Base-by-base conservation (phyloP, 2,888 invertebrate species). In the Creontiades dilutus region DNA sequence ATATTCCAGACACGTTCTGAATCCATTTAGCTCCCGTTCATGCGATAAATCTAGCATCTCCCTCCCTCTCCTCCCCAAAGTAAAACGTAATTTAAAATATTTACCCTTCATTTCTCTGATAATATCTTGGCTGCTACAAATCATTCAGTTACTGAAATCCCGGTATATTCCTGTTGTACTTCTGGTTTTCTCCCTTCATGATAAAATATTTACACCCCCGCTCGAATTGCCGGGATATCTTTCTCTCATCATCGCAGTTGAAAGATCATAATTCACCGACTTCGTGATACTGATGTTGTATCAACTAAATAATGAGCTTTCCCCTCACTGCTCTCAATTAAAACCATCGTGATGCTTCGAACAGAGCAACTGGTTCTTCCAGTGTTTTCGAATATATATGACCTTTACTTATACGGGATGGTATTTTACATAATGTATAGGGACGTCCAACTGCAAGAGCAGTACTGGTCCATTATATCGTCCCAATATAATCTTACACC, bases 1-100 rank as follows among this genome's bases (percentile, higher is more conserved):
- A 75, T 86, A 86, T 86, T 86, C 86, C 86, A 23, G 86, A 86
- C 86, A 86, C 86, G 86, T 86, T 55, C 76, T 46, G 76, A 86
- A 86, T 86, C 47, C 86, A 86, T 86, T 75, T 86, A 86, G 86
- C 86, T 48, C 76, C 48, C 86, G 86, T 86, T 86, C 86, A 55
- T 75, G 86, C 86, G 86, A 86, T 86, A 86, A 86, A 86, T 86
- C 85, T 27, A 37, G 16, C 61, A 4, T 47, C 37, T 13, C 47
- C 46, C 52, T 52, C 82, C 61, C 57, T 2, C 55, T 52, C 85
- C 37, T 27, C 16, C 11, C 27, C 85, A 14, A 57, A 61, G 61
- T 85, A 37, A 85, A 85, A 85, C 61, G 85, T 85, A 85, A 85
- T 85, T 85, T 85, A 28, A 85, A 85, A 85, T 85, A 85, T 85